Evolutionary conservation across 1,140 invertebrate species (phyloP).

Genomic region (Arctopsyche grandis): DNA sequence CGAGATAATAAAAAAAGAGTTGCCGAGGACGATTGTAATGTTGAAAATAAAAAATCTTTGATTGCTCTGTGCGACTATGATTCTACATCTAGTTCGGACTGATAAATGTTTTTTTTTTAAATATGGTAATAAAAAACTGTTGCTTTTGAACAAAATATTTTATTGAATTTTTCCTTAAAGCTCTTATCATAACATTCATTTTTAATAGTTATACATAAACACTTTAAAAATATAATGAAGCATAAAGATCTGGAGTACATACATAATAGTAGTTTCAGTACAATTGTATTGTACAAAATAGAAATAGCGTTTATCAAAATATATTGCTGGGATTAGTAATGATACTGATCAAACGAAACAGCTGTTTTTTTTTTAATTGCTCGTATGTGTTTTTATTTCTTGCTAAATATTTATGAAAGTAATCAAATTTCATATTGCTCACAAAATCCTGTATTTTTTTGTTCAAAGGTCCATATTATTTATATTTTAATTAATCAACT

Average conservation of each 20-base stretch:
- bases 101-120: conserved; percentile 27
- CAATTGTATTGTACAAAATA: too few relatives aligned
- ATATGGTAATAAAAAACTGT: neutral
- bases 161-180: conserved; percentile 5
- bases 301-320: too few relatives aligned
- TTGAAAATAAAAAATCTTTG: conserved; percentile 32
- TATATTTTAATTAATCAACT: neutral
- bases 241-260: neutral
- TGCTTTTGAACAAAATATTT: conserved; percentile 35
- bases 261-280: too few relatives aligned
- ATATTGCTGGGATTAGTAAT: too few relatives aligned
- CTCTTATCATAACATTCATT: conserved; percentile 19
- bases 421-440: too few relatives aligned
- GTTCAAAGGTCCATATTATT: too few relatives aligned
- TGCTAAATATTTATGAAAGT: too few relatives aligned
- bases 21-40: neutral
- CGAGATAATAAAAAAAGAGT: neutral
- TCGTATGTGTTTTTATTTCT: too few relatives aligned
- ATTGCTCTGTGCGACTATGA: conserved; percentile 51
- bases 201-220: neutral
- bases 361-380: too few relatives aligned
- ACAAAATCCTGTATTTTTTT: too few relatives aligned
- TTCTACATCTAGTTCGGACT: conserved; percentile 53
- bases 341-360: too few relatives aligned
- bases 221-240: conserved; percentile 20